Base-by-base conservation (phyloP, 1,140 invertebrate species). In the Hermatobates lingyangjiaoensis region DNA sequence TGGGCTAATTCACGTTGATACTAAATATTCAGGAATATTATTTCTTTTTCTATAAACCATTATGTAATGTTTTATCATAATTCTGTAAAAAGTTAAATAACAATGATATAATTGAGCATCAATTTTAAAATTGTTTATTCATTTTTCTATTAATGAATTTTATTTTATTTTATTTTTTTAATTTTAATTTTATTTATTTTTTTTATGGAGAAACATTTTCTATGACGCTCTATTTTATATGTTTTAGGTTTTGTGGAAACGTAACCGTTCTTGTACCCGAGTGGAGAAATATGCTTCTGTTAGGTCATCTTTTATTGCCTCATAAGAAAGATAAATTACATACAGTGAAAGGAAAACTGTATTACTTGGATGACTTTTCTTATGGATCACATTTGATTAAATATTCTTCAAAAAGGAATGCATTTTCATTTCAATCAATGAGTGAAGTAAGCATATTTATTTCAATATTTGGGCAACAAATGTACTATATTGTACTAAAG, bases 291-390 rank as follows among this genome's bases (percentile, higher is more conserved):
- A 39, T 52, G 0, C 47, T 48, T 48, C 64, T 73, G 1, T 57
- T 71, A 1, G 63, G 75, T 1, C 68, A 71, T 54, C 60, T 76
- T 0, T 71, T 71, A 47, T 61, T 80, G 1, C 79, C 79, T 2
- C 71, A 75, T 45, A 75, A 74, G 1, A 69, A 76, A 52, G 68
- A 74, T 21, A 77, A 79, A 47, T 66, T 74, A 3, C 77, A 80
- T 59, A 70, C 71, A 21, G 52, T 80, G 1, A 62, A 67, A 34
- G 60, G 45, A 2, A 56, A 56, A 15, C n/a, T 60, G 3, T 48
- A 54, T 15, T 59, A 56, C 42, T 54, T 48, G 15, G 44, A 61
- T 23, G 51, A 57, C 42, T 59, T 55, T 21, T 54, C 53, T 15
- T 47, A 53, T 15, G 34, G 57, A 12, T 30, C 56, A 1, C 54